Evolutionary conservation across 2,888 invertebrate species (phyloP), one percentile per base, ranked within the genome.

Genomic region (Acleris holmiana): DNA sequence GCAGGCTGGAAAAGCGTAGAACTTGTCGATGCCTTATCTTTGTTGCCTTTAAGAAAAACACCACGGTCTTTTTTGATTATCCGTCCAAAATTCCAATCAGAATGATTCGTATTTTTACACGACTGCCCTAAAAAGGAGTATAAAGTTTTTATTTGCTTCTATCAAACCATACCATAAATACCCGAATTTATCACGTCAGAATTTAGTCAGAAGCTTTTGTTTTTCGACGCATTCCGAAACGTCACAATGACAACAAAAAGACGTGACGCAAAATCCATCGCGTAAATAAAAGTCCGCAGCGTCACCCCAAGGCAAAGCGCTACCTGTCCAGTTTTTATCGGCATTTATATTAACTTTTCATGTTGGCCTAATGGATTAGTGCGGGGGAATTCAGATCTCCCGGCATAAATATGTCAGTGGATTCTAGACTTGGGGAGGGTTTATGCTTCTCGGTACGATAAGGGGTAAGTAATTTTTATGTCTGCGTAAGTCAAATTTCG

Each of bases 291-390:
- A 73, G 57, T 72, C 71, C 71, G 72, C 72, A 73, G 73, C 68
- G 77, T 77, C 82, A 80, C 86, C 86, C 85, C 69, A 73, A 76
- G 73, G 79, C 69, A 71, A 67, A 69, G 76, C 78, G 74, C 64
- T 83, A 84, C 84, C 85, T 86, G 83, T 76, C 78, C 78, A 76
- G 78, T 76, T 88, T 86, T 89, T 89, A 89, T 87, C 84, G 85
- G 73, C 80, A 70, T 83, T 79, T 83, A 76, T 85, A 86, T 89
- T 87, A 88, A 85, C 80, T 87, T 89, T 89, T 88, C 88, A 88
- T 90, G 89, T 86, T 76, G 69, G 70, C 68, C 84, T 91, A 91
- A 90, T 90, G 91, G 90, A 90, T 91, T 90, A 85, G 79, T 80
- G 76, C 76, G 76, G 80, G 83, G 85, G 78, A 76, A 73, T 77